phyloP scores from a whole-genome alignment of 2,888 invertebrate species.

The Drosophila meridiana region DNA sequence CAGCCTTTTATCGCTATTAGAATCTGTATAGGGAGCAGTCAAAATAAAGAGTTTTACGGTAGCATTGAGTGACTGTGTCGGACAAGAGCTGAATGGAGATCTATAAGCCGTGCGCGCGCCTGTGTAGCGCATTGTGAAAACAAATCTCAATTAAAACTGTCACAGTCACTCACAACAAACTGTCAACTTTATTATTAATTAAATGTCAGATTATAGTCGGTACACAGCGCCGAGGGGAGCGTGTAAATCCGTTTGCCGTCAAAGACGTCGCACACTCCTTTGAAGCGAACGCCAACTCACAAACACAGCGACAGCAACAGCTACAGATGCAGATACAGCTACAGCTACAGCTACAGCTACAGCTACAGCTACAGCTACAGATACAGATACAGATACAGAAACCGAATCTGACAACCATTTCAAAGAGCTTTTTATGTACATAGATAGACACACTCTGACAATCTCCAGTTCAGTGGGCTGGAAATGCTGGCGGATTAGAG shows the following conservation, averaged over 20 bases:
- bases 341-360: constrained; percentile 5
- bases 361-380: constrained; percentile 10
- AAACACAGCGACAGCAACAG: constrained; percentile 18
- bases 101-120: constrained; percentile 41
- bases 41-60: constrained; percentile 20
- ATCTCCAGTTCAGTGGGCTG: constrained; percentile 66
- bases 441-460: constrained; percentile 11
- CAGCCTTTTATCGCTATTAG: not conserved
- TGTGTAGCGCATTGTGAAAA: constrained; percentile 53
- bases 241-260: constrained; percentile 65
- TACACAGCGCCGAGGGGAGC: constrained; percentile 35
- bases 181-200: constrained; percentile 83
- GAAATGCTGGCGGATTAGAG: constrained; percentile 62
- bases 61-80: constrained; percentile 28
- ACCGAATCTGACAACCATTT: constrained; percentile 65
- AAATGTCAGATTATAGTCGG: constrained; percentile 82
- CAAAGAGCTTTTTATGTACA: constrained; percentile 57
- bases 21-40: not conserved
- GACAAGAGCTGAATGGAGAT: constrained; percentile 29
- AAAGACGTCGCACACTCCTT: constrained; percentile 72
- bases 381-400: constrained; percentile 39
- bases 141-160: constrained; percentile 83
- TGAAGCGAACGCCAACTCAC: constrained; percentile 56
- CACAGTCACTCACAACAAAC: constrained; percentile 81
- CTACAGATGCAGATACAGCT: constrained; percentile 17